These are phyloP conservation scores for Ophioninae sp. DNA, from an alignment of 2,888 invertebrate genomes.

Conservation along the genomic window DNA sequence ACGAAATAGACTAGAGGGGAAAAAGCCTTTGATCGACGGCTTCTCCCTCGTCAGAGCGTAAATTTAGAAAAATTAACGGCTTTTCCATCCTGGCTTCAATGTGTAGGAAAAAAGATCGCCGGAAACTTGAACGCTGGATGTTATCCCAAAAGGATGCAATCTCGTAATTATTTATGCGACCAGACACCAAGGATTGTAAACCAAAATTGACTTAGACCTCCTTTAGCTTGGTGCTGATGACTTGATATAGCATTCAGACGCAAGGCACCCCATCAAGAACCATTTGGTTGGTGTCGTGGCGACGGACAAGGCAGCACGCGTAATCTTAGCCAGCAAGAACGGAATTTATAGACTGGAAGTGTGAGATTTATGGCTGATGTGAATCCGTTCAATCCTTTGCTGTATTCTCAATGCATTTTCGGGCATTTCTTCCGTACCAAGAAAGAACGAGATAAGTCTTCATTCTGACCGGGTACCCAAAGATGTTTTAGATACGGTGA, in stretches of 20 bases:
- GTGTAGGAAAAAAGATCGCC: constrained; percentile 6
- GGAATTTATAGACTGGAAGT: constrained; percentile 52
- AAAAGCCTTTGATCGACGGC: constrained; percentile 57
- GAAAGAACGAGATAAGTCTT: constrained; percentile 40
- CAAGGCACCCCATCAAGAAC: constrained; percentile 37
- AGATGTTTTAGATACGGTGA: constrained; percentile 22
- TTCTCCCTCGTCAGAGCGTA: constrained; percentile 45
- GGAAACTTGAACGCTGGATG: constrained; percentile 5
- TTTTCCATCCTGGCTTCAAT: constrained; percentile 14
- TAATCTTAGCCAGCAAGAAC: constrained; percentile 18
- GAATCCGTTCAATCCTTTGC: constrained; percentile 48
- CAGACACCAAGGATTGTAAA: constrained; percentile 35
- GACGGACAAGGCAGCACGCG: constrained; percentile 26
- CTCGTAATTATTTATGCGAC: constrained; percentile 60
- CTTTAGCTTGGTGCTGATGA: constrained; percentile 39
- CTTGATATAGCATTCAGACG: constrained; percentile 48
- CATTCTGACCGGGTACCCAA: constrained; percentile 13
- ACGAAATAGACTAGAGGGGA: neutral
- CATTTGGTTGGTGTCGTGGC: constrained; percentile 50
- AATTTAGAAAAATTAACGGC: constrained; percentile 62
- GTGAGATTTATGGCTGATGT: constrained; percentile 48
- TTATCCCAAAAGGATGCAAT: constrained; percentile 23
- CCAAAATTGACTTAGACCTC: constrained; percentile 45
- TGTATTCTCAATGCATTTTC: constrained; percentile 4
- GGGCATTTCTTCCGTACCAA: constrained; percentile 1